Conservation (phyloP, 2,113 vertebrate genomes). For the Phoenicopterus ruber region DNA sequence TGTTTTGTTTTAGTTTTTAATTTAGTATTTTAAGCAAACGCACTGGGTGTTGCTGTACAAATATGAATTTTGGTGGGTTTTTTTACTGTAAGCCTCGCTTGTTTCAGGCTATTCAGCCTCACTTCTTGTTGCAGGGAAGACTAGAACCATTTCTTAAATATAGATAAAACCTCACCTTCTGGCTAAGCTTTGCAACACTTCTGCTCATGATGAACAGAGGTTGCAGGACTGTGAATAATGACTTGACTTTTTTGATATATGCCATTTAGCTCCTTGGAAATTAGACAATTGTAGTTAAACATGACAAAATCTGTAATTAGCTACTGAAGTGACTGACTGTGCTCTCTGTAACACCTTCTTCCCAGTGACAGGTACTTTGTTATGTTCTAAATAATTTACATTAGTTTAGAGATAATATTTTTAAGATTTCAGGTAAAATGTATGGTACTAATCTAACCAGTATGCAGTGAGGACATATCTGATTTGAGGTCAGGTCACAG, state of each 20-base stretch:
- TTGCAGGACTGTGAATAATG: not conserved
- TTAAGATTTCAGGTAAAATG: not conserved
- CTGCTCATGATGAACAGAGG: not conserved
- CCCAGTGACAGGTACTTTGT: not conserved
- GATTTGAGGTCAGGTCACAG: not conserved
- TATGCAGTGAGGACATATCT: not conserved
- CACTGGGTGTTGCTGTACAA: not conserved
- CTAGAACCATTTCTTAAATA: not conserved
- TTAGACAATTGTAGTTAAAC: not conserved
- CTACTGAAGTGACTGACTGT: not conserved
- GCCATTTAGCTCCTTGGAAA: not conserved
- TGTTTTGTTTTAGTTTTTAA: constrained; percentile 8
- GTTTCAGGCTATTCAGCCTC: not conserved
- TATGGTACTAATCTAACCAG: not conserved
- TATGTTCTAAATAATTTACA: not conserved
- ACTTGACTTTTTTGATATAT: not conserved
- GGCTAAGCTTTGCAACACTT: not conserved
- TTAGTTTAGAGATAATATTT: not conserved
- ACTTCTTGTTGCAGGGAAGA: not conserved
- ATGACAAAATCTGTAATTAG: not conserved
- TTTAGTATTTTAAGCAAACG: constrained; percentile 23
- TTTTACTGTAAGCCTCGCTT: not conserved
- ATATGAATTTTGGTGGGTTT: not conserved
- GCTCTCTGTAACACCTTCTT: not conserved
- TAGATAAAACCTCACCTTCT: not conserved